Evolutionary conservation across 2,113 vertebrate species (phyloP).

Genomic region (Archocentrus centrarchus): DNA sequence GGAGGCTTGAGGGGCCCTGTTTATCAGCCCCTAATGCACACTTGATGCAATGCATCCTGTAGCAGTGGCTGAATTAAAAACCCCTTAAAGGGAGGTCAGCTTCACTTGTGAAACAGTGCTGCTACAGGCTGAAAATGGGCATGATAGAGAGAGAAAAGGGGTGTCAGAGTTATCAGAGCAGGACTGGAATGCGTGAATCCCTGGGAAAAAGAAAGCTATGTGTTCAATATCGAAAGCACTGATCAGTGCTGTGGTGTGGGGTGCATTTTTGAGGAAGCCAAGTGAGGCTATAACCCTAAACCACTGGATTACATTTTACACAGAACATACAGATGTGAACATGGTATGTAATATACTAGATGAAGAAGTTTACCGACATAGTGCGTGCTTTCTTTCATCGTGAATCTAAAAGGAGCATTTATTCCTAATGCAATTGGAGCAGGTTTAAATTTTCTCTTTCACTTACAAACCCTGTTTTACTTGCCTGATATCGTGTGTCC

Average conservation of each 20-base stretch:
- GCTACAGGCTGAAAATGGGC: conserved; percentile 43
- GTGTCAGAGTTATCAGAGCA: conserved; percentile 57
- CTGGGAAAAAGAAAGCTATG: neutral
- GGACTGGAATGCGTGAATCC: conserved; percentile 40
- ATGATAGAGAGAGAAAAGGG: neutral
- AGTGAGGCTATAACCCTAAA: neutral
- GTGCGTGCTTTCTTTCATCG: neutral
- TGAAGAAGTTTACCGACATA: neutral
- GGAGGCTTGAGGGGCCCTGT: neutral
- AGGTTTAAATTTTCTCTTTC: neutral
- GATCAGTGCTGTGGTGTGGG: neutral
- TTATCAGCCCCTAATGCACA: conserved; percentile 18
- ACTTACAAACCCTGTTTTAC: neutral
- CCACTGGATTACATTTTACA: neutral
- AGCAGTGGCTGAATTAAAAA: conserved; percentile 52
- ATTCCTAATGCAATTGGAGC: neutral
- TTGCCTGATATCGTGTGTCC: neutral
- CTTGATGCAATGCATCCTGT: conserved; percentile 47
- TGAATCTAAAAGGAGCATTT: neutral
- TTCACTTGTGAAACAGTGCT: conserved; percentile 66
- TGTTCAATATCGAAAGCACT: neutral
- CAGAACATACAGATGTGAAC: neutral
- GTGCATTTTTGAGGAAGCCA: neutral
- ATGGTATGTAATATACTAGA: neutral
- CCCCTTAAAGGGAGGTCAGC: conserved; percentile 65